Percentiles rank a stretch among this genome's conserved stretches.
Conservation (phyloP, 1,140 invertebrate genomes). For the Drosophila pachea region DNA sequence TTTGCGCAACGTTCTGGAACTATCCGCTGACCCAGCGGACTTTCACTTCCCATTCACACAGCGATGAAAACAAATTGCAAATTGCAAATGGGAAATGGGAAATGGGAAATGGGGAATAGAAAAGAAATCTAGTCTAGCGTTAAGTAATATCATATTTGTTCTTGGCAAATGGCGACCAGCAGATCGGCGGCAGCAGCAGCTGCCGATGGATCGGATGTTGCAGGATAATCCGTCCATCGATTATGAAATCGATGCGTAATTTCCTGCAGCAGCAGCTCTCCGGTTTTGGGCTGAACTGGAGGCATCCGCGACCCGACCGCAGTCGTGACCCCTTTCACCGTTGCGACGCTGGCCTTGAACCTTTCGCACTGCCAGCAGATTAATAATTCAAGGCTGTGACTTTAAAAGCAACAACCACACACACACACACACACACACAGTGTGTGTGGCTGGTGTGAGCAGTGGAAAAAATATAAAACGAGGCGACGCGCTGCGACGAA, state of each 20-base stretch:
- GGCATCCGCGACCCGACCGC: conserved; percentile 5
- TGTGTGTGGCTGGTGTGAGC: not conserved
- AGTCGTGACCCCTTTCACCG: conserved; percentile 48
- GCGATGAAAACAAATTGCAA: too few relatives aligned
- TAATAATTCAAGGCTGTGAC: conserved; percentile 63
- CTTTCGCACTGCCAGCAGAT: conserved; percentile 50
- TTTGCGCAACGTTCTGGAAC: too few relatives aligned
- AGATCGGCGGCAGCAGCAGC: conserved; percentile 1
- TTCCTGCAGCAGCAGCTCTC: conserved; percentile 8
- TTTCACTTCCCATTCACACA: too few relatives aligned
- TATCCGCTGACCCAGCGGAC: too few relatives aligned
- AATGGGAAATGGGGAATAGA: conserved; percentile 9
- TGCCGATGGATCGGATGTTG: conserved; percentile 2
- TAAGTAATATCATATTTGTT: conserved; percentile 24
- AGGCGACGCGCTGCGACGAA: conserved; percentile 17
- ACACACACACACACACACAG: conserved; percentile 3
- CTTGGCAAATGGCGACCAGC: conserved; percentile 14
- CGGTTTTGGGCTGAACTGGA: not conserved
- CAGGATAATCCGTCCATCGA: conserved; percentile 9
- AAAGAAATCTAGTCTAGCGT: conserved; percentile 13
- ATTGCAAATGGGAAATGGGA: too few relatives aligned
- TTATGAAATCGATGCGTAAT: conserved; percentile 22
- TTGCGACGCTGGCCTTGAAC: conserved; percentile 50
- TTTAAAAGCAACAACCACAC: conserved; percentile 38
- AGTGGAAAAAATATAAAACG: conserved; percentile 19